phyloP scores from a whole-genome alignment of 2,113 vertebrate genomes.

The Passer domesticus region DNA sequence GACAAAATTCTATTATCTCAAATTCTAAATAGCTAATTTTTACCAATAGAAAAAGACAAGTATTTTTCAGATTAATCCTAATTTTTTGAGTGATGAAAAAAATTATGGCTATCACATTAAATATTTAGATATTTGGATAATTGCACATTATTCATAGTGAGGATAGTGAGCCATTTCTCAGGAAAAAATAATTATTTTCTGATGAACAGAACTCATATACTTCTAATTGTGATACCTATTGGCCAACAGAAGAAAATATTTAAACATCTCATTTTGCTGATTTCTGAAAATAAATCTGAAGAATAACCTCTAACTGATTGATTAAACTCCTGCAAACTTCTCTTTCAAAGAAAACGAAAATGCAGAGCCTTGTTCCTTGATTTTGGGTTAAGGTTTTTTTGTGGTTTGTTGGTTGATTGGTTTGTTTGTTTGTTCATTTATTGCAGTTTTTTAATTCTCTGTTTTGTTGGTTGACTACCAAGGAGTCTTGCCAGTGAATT shows the following conservation, averaged over 20 bases:
- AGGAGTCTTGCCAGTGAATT: not conserved
- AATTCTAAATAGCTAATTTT: not conserved
- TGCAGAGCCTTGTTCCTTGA: not conserved
- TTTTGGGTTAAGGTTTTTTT: not conserved
- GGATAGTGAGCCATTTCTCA: not conserved
- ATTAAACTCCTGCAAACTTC: not conserved
- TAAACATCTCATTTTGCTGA: not conserved
- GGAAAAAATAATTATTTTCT: not conserved
- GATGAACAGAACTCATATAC: not conserved
- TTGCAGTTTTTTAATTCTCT: not conserved
- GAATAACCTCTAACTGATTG: rapidly evolving
- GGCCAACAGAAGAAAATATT: not conserved
- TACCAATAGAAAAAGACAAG: not conserved
- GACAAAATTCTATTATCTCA: not conserved
- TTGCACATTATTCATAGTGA: not conserved
- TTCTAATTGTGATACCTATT: not conserved
- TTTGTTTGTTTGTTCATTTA: rapidly evolving
- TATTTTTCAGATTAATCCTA: not conserved
- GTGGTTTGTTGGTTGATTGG: not conserved
- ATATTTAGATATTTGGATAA: not conserved
- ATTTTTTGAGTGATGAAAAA: not conserved
- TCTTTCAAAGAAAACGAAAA: not conserved
- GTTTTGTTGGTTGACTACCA: not conserved
- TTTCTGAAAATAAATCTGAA: not conserved
- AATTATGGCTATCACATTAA: not conserved